phyloP scores from a whole-genome alignment of 2,797 vertebrate genomes.

The Bradypus variegatus region DNA sequence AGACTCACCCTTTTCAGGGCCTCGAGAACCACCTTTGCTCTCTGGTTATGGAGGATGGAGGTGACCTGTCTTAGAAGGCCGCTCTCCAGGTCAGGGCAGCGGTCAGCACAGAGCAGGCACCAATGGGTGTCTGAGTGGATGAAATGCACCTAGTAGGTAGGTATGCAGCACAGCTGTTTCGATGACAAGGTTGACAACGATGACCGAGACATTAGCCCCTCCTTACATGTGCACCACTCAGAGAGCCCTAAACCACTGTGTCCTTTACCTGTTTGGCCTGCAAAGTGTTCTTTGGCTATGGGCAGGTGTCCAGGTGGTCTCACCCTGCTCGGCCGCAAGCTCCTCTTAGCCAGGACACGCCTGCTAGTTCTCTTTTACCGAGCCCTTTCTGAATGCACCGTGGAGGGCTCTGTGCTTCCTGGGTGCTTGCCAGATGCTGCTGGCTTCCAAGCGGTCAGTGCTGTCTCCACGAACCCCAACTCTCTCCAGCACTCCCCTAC shows the following conservation, averaged over 20 bases:
- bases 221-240: background rate
- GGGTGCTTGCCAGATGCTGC: background rate
- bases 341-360: background rate
- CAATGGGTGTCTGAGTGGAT: background rate
- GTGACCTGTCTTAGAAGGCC: background rate
- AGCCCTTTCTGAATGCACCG: no score
- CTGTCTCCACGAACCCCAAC: background rate
- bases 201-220: background rate
- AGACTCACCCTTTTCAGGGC: background rate
- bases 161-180: background rate
- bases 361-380: background rate
- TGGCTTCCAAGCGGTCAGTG: background rate
- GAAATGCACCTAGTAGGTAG: background rate
- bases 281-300: background rate
- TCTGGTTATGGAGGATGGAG: background rate
- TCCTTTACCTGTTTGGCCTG: background rate
- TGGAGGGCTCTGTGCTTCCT: background rate
- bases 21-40: background rate
- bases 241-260: background rate
- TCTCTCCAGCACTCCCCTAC: background rate
- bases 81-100: background rate
- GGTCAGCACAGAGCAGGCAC: accelerated
- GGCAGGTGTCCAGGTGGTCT: background rate
- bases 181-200: accelerated
- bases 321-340: background rate